phyloP scores from a whole-genome alignment of 2,113 vertebrate species.

The Epinephelus moara region DNA sequence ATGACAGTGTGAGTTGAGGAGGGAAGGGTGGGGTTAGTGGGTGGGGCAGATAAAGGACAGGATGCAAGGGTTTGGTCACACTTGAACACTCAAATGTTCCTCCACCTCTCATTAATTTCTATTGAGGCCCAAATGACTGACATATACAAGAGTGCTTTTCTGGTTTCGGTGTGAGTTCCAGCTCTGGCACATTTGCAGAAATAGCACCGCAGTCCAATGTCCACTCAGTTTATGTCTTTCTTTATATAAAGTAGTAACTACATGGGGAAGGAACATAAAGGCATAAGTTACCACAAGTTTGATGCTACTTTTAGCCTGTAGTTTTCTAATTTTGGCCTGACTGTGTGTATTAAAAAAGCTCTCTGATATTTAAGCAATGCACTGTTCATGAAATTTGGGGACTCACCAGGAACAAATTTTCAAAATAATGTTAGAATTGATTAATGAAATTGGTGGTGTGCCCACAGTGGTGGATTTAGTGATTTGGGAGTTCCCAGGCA shows the following conservation, averaged over 20 bases:
- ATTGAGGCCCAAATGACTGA: background rate
- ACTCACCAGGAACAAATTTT: background rate
- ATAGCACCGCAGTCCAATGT: background rate
- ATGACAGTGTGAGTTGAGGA: background rate
- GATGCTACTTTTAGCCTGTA: background rate
- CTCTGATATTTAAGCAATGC: background rate
- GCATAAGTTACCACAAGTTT: background rate
- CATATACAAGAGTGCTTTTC: background rate
- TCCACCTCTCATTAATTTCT: background rate
- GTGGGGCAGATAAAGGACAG: background rate
- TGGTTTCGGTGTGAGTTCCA: background rate
- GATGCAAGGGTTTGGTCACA: background rate
- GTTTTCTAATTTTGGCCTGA: background rate
- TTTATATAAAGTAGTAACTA: background rate
- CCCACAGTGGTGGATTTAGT: no score
- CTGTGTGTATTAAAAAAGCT: background rate
- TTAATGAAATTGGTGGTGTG: background rate
- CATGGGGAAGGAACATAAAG: background rate
- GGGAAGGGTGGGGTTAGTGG: background rate
- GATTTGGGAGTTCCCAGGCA: no score
- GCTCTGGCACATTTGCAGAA: background rate
- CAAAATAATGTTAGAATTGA: no score
- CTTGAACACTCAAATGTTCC: background rate
- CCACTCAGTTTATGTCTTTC: background rate
- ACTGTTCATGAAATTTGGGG: background rate